Base-by-base conservation (phyloP, 2,113 vertebrate genomes). In the Acrocephalus arundinaceus region DNA sequence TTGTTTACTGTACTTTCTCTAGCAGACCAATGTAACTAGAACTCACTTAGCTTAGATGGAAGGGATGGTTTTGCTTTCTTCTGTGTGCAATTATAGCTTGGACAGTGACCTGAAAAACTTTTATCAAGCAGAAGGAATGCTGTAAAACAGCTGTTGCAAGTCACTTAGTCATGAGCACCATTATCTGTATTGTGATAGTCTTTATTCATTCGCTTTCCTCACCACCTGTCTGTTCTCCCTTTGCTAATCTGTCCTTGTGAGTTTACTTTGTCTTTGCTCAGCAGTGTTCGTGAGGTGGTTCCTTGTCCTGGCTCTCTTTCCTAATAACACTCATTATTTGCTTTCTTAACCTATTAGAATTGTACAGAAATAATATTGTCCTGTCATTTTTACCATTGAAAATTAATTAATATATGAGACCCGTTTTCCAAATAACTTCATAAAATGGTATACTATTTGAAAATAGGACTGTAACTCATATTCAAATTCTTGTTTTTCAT, bases 241-340 rank as follows among this genome's bases (percentile, higher is more conserved):
- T 4, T 12, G 7, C 35, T 79, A 23, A 45, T 73, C 37, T 77
- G 6, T 83, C 19, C 6, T 37, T n/a, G 33, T 52, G 59, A 49
- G 5, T 75, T 75, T 78, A 57, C 43, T 78, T 81, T 7, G 4
- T 45, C 22, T 57, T 86, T 62, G 28, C 57, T 66, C 35, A 35
- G 20, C 0, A 1, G 4, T 67, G n/a, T 23, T 78, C 3, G 1
- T 23, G 35, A n/a, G 33, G 22, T 66, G 62, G 19, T 54, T 68
- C 22, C 10, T 78, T 85, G 28, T 39, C 9, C 16, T 68, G 48
- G 14, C 15, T 81, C 28, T 62, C 28, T 52, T 85, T 54, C 70
- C 39, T 66, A 41, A 13, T 51, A 71, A 52, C 21, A 57, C 13
- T 54, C 33, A 15, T 37, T 41, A 30, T 48, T 86, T 23, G 3